phyloP scores from a whole-genome alignment of 2,797 vertebrate genomes.

The Phylloscopus collybita region DNA sequence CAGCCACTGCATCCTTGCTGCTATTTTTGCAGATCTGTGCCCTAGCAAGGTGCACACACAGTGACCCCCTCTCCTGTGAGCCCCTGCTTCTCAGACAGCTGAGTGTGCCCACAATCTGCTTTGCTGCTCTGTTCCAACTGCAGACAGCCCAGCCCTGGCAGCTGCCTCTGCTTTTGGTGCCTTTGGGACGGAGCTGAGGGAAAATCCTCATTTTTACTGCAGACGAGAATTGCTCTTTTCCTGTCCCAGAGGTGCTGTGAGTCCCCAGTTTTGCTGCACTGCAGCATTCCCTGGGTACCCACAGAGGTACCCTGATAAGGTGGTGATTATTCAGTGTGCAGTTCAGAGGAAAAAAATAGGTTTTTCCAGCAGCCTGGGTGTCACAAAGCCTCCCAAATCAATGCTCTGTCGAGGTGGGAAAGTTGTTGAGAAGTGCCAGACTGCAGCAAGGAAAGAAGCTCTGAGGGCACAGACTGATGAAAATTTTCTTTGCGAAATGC shows the following conservation, averaged over 20 bases:
- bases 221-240: neutral
- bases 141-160: neutral
- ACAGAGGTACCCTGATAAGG: neutral
- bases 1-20: neutral
- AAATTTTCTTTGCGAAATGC: neutral
- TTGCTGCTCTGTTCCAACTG: neutral
- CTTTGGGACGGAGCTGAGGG: neutral
- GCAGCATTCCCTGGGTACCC: neutral
- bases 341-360: neutral
- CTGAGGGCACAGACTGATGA: neutral
- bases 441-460: neutral
- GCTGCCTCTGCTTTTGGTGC: neutral
- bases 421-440: neutral
- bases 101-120: neutral
- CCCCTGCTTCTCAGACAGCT: neutral
- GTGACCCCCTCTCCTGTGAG: neutral
- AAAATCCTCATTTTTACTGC: neutral
- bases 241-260: neutral
- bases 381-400: neutral
- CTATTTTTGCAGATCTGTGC: neutral
- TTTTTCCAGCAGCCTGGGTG: neutral
- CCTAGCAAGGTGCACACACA: neutral
- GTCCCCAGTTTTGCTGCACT: neutral
- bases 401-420: neutral
- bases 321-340: neutral